Conservation (phyloP, 2,888 invertebrate species). For the Thyatira batis region DNA sequence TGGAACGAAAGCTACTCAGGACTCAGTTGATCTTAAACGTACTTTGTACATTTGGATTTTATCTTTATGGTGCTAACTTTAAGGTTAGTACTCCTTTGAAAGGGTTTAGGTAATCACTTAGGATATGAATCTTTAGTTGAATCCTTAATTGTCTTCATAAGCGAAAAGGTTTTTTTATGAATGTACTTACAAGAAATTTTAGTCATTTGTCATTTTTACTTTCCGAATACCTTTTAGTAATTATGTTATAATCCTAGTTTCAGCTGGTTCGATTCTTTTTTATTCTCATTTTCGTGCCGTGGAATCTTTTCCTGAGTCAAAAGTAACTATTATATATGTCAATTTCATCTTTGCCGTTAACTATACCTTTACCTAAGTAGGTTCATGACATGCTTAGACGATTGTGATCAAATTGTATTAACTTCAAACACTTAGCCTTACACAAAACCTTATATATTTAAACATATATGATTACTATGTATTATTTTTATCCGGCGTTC, state of each 20-base stretch:
- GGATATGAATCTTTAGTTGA: not conserved
- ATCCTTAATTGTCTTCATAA: not conserved
- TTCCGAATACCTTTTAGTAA: too few relatives aligned
- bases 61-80: not conserved
- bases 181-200: not conserved
- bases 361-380: too few relatives aligned
- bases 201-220: not conserved
- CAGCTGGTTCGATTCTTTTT: too few relatives aligned
- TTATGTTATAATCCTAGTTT: too few relatives aligned
- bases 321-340: too few relatives aligned
- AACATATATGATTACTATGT: not conserved
- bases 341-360: too few relatives aligned
- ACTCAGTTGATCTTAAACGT: not conserved
- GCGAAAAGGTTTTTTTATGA: not conserved
- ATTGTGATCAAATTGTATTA: too few relatives aligned
- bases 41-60: not conserved
- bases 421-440: too few relatives aligned
- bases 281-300: too few relatives aligned
- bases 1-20: not conserved
- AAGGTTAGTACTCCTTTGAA: not conserved
- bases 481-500: conserved; percentile 11
- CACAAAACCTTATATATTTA: too few relatives aligned
- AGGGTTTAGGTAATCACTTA: not conserved
- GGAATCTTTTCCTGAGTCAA: too few relatives aligned
- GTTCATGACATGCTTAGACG: too few relatives aligned